Percentiles rank a stretch among this genome's conserved stretches.
These are phyloP conservation scores for Galerucella pusilla DNA, from an alignment of 2,888 invertebrate species.

Conservation along the genomic window DNA sequence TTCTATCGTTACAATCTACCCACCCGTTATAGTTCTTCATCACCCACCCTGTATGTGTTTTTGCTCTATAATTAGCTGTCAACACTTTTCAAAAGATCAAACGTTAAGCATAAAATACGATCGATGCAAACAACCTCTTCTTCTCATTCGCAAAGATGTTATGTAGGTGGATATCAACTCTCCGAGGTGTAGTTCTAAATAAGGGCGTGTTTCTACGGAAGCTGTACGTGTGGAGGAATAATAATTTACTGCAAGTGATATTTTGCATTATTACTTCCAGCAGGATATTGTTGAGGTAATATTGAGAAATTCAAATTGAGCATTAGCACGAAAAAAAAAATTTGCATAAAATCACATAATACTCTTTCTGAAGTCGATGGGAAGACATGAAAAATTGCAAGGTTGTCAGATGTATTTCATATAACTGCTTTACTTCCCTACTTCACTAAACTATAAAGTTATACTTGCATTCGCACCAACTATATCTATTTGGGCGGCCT, in stretches of 20 bases:
- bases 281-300: too few species aligned
- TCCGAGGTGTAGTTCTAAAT: slow-evolving; percentile 1
- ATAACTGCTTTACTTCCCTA: too few species aligned
- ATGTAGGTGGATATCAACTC: background rate
- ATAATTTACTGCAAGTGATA: background rate
- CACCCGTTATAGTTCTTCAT: too few species aligned
- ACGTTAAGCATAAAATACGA: background rate
- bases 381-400: too few species aligned
- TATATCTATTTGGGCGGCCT: too few species aligned
- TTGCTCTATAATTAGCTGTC: background rate
- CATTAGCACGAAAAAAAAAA: background rate
- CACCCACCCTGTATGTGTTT: too few species aligned
- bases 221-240: background rate
- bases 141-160: background rate
- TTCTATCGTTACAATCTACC: too few species aligned
- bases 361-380: too few species aligned
- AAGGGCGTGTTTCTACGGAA: background rate
- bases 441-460: too few species aligned
- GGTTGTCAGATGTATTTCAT: too few species aligned
- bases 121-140: background rate
- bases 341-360: background rate
- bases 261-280: background rate
- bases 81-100: background rate
- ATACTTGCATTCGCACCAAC: too few species aligned
- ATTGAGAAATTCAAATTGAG: background rate